phyloP scores from a whole-genome alignment of 2,797 vertebrate species.

The Myioborus melanocephalus region DNA sequence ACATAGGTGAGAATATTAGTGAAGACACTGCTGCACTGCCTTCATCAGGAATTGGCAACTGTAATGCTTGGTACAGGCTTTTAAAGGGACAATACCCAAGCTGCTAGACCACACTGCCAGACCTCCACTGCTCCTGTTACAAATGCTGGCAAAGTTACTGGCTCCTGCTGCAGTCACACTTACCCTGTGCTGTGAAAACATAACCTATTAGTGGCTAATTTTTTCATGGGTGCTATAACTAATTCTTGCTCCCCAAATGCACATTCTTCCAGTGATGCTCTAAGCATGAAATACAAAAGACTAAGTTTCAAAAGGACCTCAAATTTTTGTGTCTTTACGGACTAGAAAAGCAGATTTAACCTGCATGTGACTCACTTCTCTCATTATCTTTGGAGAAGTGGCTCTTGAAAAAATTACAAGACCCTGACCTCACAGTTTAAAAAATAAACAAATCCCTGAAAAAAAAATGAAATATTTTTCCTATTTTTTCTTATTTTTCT shows the following conservation, averaged over 20 bases:
- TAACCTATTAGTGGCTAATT: not conserved
- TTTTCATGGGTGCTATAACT: not conserved
- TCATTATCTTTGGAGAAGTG: not conserved
- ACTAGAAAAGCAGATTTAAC: not conserved
- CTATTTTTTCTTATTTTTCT: not conserved
- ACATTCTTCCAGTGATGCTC: not conserved
- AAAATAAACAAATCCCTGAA: not conserved
- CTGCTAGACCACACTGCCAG: conserved; percentile 6
- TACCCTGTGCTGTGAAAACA: conserved; percentile 6
- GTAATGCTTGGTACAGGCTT: not conserved
- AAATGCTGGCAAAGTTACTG: not conserved
- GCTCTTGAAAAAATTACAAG: not conserved
- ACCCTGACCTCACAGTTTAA: not conserved
- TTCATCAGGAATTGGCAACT: conserved; percentile 53
- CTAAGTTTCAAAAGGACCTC: not conserved
- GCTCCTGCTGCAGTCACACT: not conserved
- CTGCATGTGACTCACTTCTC: not conserved
- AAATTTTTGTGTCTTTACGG: not conserved
- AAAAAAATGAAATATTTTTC: not conserved
- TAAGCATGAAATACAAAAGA: not conserved
- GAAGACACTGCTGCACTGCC: conserved; percentile 58
- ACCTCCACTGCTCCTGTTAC: not conserved
- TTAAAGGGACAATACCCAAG: conserved; percentile 34
- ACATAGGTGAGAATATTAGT: conserved; percentile 59
- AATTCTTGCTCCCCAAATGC: not conserved